Percentiles rank a stretch among this genome's conserved stretches.
These are phyloP conservation scores for Ophthalmolycus amberensis DNA, from an alignment of 2,113 vertebrate species.

Conservation along the genomic window DNA sequence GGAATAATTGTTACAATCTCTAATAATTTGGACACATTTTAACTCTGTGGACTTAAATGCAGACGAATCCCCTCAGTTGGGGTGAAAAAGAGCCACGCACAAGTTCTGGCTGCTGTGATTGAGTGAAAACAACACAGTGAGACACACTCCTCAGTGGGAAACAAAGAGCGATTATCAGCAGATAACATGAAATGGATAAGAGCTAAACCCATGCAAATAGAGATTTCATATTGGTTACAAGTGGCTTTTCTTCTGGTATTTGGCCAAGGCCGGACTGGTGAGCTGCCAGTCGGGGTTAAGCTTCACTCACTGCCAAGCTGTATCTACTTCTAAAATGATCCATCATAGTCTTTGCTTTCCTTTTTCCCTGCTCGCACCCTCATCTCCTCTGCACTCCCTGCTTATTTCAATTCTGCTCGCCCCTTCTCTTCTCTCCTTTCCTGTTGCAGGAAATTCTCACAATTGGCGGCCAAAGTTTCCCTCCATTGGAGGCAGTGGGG, in stretches of 20 bases:
- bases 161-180: constrained; percentile 28
- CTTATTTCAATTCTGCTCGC: constrained; percentile 55
- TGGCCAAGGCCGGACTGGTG: constrained; percentile 41
- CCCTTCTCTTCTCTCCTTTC: constrained; percentile 77
- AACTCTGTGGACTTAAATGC: neutral
- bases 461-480: constrained; percentile 79
- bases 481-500: constrained; percentile 69
- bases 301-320: constrained; percentile 13
- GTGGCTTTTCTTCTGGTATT: constrained; percentile 41
- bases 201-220: constrained; percentile 46
- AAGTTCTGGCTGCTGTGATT: constrained; percentile 34
- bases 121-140: constrained; percentile 28
- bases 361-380: constrained; percentile 44
- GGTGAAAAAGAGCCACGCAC: neutral
- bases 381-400: constrained; percentile 34
- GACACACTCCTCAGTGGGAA: constrained; percentile 28
- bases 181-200: constrained; percentile 43
- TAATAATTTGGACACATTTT: neutral
- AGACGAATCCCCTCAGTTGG: neutral
- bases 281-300: constrained; percentile 16
- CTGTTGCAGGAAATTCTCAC: constrained; percentile 86
- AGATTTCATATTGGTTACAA: constrained; percentile 56
- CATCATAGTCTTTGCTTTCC: constrained; percentile 36
- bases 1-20: neutral
- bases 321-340: constrained; percentile 65